Evolutionary conservation across 2,888 invertebrate species (phyloP).

Genomic region (Amblyteles armatorius): DNA sequence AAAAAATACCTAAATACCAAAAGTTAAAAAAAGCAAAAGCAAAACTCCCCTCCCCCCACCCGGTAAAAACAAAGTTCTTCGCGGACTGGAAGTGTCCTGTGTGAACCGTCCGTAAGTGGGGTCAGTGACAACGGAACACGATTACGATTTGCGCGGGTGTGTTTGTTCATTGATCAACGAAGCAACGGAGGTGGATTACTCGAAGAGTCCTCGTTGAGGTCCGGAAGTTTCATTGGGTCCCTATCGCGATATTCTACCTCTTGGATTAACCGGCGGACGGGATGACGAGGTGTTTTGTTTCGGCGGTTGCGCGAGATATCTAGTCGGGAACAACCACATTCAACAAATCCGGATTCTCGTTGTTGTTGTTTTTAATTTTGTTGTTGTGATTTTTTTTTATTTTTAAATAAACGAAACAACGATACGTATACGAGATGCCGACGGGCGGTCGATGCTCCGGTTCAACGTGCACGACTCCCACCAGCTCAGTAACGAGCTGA

Average conservation of each 20-base stretch:
- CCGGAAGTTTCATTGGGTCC: conserved; percentile 51
- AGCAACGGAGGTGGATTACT: conserved; percentile 63
- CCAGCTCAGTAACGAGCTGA: conserved; percentile 71
- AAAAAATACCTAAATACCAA: background rate
- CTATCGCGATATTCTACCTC: background rate
- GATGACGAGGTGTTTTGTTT: background rate
- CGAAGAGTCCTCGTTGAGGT: conserved; percentile 62
- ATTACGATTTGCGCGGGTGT: conserved; percentile 35
- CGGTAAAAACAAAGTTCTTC: background rate
- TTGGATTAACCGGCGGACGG: conserved; percentile 15
- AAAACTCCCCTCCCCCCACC: too few species aligned
- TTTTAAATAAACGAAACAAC: conserved; percentile 53
- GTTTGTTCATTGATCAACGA: conserved; percentile 14
- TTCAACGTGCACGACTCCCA: conserved; percentile 43
- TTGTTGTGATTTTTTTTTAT: conserved; percentile 44
- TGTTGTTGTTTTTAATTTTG: background rate
- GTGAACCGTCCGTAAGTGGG: background rate
- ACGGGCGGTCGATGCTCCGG: conserved; percentile 57
- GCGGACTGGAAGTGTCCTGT: conserved; percentile 2
- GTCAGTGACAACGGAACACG: conserved; percentile 13
- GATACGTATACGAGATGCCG: conserved; percentile 63
- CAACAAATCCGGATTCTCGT: background rate
- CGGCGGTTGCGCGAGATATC: background rate
- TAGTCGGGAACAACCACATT: background rate
- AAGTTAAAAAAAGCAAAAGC: background rate